A percentile compares a stretch with the other conserved stretches of the same genome.
Evolutionary conservation across 2,113 vertebrate species (phyloP).

Genomic region (Myanophis thanlyinensis): DNA sequence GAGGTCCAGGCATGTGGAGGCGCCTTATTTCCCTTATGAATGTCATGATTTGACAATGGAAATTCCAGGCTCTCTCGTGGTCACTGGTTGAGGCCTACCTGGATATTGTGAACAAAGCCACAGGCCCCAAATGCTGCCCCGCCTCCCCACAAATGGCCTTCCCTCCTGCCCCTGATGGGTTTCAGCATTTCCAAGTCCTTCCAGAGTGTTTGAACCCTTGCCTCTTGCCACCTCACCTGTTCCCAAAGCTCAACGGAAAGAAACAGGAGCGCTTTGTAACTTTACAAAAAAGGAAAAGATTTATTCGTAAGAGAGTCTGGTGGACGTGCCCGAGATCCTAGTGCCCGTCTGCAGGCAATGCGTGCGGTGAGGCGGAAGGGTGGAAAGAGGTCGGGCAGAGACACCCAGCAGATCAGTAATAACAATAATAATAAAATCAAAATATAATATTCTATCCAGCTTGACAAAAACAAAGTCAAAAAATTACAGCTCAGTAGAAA

Average conservation of each 20-base stretch:
- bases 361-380: not conserved
- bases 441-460: conserved; percentile 32
- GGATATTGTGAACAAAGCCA: not conserved
- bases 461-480: conserved; percentile 5
- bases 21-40: not conserved
- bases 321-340: not conserved
- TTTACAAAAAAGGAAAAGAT: conserved; percentile 23
- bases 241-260: not conserved
- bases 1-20: too few species aligned
- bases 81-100: not conserved
- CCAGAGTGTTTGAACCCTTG: not conserved
- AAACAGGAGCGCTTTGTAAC: not conserved
- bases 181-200: not conserved
- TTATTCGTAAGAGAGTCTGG: conserved; percentile 24
- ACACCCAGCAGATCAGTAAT: conserved; percentile 9
- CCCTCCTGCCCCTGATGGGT: not conserved
- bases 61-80: not conserved
- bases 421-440: conserved; percentile 23
- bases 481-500: conserved; percentile 39
- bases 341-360: not conserved
- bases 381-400: conserved; percentile 7
- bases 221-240: accelerated
- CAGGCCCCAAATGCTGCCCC: not conserved
- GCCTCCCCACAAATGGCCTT: not conserved
- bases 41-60: not conserved